These are phyloP conservation scores for Pollicipes pollicipes DNA, from an alignment of 1,140 invertebrate species.

Conservation along the genomic window DNA sequence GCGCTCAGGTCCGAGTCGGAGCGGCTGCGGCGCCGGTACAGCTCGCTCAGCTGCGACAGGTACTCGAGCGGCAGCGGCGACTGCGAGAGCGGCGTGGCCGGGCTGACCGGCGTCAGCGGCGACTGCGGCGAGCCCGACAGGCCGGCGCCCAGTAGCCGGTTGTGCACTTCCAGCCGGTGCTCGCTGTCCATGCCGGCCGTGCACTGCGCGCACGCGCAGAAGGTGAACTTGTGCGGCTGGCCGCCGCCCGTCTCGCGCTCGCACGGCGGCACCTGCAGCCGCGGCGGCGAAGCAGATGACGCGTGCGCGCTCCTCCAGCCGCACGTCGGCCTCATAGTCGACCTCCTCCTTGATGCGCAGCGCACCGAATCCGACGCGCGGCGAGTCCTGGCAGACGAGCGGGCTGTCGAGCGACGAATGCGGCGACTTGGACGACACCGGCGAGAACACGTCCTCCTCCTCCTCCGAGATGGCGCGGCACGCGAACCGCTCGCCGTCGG, in stretches of 20 bases:
- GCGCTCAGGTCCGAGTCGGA: constrained; percentile 49
- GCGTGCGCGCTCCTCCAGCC: constrained; percentile 23
- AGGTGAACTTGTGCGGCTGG: too few species aligned
- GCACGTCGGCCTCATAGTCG: too few species aligned
- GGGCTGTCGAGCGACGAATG: constrained; percentile 31
- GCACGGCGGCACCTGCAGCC: constrained; percentile 20
- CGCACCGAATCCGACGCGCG: constrained; percentile 37
- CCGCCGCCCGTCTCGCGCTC: constrained; percentile 18
- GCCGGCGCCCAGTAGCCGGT: too few species aligned
- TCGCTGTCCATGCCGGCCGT: constrained; percentile 18
- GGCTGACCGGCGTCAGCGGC: too few species aligned
- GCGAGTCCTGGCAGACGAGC: constrained; percentile 31
- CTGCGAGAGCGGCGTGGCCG: too few species aligned
- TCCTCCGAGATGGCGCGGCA: constrained; percentile 30
- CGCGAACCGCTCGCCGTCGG: constrained; percentile 27
- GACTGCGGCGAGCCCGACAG: constrained; percentile 53
- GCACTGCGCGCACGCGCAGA: too few species aligned
- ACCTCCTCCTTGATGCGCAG: constrained; percentile 37
- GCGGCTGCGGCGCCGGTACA: too few species aligned
- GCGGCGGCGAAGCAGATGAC: constrained; percentile 15
- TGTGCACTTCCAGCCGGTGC: constrained; percentile 22
- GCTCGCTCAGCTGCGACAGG: too few species aligned
- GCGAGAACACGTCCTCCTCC: constrained; percentile 23
- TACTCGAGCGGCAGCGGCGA: too few species aligned
- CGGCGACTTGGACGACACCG: constrained; percentile 21